phyloP scores from a whole-genome alignment of 2,113 vertebrate species.

The Chascanopsetta lugubris region DNA sequence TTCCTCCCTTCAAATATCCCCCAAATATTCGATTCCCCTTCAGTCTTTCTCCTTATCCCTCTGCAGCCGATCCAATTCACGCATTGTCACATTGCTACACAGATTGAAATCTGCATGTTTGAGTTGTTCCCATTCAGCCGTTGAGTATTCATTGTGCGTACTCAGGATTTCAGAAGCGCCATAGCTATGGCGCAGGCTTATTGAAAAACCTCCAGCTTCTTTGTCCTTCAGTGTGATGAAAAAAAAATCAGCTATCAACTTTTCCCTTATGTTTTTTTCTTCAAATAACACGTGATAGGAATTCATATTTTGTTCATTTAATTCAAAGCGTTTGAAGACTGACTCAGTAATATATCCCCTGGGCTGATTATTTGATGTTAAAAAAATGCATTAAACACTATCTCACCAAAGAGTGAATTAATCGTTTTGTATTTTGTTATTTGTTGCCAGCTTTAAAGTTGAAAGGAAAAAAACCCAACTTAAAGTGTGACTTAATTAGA shows the following conservation, averaged over 20 bases:
- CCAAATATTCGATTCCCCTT: constrained; percentile 19
- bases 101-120: constrained; percentile 45
- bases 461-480: neutral
- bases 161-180: constrained; percentile 5
- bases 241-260: constrained; percentile 16
- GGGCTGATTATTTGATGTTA: neutral
- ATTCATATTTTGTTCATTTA: constrained; percentile 10
- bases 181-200: constrained; percentile 17
- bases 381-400: neutral
- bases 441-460: neutral
- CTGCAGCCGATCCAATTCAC: neutral
- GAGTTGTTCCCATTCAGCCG: constrained; percentile 28
- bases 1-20: constrained; percentile 11
- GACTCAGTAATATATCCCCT: constrained; percentile 10
- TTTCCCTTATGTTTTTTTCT: neutral
- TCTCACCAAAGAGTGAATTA: neutral
- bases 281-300: neutral
- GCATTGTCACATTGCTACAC: constrained; percentile 11
- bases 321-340: constrained; percentile 7
- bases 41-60: constrained; percentile 18
- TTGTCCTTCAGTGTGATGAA: constrained; percentile 27
- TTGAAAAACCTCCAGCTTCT: constrained; percentile 10
- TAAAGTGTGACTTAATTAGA: neutral
- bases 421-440: neutral
- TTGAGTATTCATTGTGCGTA: constrained; percentile 17